Evolutionary conservation across 1,140 invertebrate species (phyloP).

Genomic region (Drosophila rufa): DNA sequence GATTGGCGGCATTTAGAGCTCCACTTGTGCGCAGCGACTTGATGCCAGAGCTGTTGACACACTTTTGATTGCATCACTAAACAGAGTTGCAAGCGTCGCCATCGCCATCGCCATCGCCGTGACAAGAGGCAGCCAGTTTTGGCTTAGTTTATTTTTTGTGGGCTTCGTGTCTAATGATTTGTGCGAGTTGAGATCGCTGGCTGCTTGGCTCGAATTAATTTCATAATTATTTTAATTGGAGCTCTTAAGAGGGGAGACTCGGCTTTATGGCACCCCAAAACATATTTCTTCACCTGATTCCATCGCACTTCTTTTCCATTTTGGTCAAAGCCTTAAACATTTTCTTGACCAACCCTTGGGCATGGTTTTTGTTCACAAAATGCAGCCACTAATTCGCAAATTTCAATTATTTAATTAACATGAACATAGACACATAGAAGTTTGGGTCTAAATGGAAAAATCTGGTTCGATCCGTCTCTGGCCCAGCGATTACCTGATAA

Average conservation of each 20-base stretch:
- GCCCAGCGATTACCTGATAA: too few relatives aligned
- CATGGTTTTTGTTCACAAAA: conserved; percentile 37
- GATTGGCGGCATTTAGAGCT: conserved; percentile 50
- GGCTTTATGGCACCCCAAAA: conserved; percentile 3
- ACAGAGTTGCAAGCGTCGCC: conserved; percentile 44
- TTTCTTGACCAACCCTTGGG: conserved; percentile 39
- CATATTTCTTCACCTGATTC: conserved; percentile 10
- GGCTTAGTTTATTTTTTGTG: conserved; percentile 67
- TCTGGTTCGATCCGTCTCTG: conserved; percentile 9
- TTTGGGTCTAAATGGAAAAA: conserved; percentile 28
- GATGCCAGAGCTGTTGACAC: conserved; percentile 75
- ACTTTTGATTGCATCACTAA: conserved; percentile 77
- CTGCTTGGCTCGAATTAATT: conserved; percentile 62
- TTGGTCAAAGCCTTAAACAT: conserved; percentile 14
- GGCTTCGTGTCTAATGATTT: conserved; percentile 69
- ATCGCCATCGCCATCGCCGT: conserved; percentile 52
- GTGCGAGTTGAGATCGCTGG: conserved; percentile 36
- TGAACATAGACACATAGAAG: conserved; percentile 27
- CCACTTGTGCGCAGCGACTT: conserved; percentile 47
- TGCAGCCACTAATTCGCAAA: conserved; percentile 66
- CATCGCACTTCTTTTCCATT: conserved; percentile 3
- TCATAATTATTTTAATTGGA: conserved; percentile 76
- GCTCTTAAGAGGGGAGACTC: conserved; percentile 16
- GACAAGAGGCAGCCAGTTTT: conserved; percentile 74
- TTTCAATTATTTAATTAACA: conserved; percentile 77